phyloP scores from a whole-genome alignment of 2,113 vertebrate genomes.

The Corapipo altera region DNA sequence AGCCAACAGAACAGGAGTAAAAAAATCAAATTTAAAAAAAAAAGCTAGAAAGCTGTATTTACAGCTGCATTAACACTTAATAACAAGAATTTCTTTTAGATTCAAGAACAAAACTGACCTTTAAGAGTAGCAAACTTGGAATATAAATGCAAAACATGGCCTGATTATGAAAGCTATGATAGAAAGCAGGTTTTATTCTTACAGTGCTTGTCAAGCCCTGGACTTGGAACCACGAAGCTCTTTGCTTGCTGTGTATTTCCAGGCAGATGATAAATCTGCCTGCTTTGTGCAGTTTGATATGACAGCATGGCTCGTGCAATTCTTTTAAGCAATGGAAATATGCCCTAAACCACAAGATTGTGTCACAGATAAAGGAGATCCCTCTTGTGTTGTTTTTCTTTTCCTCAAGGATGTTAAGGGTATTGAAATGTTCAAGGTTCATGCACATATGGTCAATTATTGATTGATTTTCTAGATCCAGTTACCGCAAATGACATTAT shows the following conservation, averaged over 20 bases:
- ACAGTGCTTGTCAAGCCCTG: background rate
- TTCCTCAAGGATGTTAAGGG: background rate
- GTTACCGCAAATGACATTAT: slow-evolving; percentile 48
- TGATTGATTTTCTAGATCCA: slow-evolving; percentile 41
- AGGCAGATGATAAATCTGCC: slow-evolving; percentile 21
- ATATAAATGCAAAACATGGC: background rate
- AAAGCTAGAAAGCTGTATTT: slow-evolving; percentile 40
- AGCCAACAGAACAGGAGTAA: slow-evolving; percentile 41
- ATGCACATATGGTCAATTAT: slow-evolving; percentile 11
- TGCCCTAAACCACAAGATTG: background rate
- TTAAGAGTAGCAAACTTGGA: slow-evolving; percentile 6
- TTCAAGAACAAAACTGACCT: slow-evolving; percentile 23
- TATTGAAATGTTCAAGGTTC: background rate
- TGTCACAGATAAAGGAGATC: slow-evolving; percentile 2
- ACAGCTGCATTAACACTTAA: slow-evolving; percentile 58
- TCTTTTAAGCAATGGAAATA: slow-evolving; percentile 36
- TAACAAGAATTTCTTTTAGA: slow-evolving; percentile 33
- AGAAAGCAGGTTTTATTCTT: slow-evolving; percentile 28
- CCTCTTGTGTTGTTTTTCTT: background rate
- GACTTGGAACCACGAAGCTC: background rate
- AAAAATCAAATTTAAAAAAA: background rate
- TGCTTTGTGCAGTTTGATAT: background rate
- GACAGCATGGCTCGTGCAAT: background rate
- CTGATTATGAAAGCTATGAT: slow-evolving; percentile 4
- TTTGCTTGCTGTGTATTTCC: slow-evolving; percentile 2